Evolutionary conservation across 2,888 invertebrate genomes (phyloP), one percentile per base, ranked within the genome.

Genomic region (Stenolophus ochropezus): DNA sequence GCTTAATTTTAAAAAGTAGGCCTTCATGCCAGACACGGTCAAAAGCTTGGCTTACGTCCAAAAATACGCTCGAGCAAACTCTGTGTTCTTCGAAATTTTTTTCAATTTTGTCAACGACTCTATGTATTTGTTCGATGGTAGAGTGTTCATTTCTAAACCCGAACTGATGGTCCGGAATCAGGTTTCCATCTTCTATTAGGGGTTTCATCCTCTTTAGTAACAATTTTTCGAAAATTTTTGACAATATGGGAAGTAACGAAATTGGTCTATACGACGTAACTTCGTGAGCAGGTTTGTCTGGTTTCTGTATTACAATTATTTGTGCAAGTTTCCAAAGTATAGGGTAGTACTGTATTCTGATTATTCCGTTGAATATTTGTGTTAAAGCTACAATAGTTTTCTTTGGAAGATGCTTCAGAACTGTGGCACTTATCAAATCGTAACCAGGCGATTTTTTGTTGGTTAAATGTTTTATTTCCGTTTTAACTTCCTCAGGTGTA

Each of bases 351-450:
- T 85, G 83, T 1, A 86, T 56, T 21, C 82, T 82, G 0, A 82
- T 6, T 4, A 85, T 74, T 4, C 77, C 84, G 74, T 84, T 84
- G 49, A 18, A 47, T 21, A 83, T 73, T 61, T 53, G 74, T 27
- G 78, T 71, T 16, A 79, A 16, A n/a, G 8, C 14, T 1, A 42
- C 2, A 42, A 42, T 25, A n/a, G n/a, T n/a, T n/a, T 47, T 51
- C 5, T 49, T 69, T 20, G 81, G 2, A 85, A 84, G 6, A 84
- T 83, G 21, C 84, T 82, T 82, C 83, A 84, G 69, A 1, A 85
- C 49, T n/a, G 81, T 23, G 0, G 83, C 84, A 6, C 82, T 85
- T 1, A 86, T 85, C 25, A 84, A 73, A 49, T 86, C 86, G 23
- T 82, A 83, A 1, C 84, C 85, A 8, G 85, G 83, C n/a, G 83